phyloP scores from a whole-genome alignment of 2,797 vertebrate species.

The Eulemur albifrons region DNA sequence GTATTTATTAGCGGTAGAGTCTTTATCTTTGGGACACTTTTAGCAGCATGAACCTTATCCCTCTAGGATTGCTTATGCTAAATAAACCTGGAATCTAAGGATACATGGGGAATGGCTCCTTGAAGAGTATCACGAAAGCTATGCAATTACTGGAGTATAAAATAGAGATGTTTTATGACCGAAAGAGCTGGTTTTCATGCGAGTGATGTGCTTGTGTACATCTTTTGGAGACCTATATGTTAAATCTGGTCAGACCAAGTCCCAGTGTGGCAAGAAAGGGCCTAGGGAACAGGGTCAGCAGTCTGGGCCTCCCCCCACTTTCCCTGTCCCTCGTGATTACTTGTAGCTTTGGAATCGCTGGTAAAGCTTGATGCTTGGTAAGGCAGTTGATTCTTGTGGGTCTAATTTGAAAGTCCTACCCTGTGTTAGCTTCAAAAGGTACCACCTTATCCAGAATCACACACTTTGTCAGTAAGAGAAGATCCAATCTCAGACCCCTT shows the following conservation, averaged over 20 bases:
- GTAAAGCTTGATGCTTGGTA: background rate
- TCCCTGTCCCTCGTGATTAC: background rate
- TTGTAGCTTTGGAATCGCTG: background rate
- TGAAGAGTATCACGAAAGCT: background rate
- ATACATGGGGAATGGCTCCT: background rate
- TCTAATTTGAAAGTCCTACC: background rate
- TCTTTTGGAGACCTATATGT: background rate
- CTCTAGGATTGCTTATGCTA: background rate
- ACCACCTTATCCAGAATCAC: background rate
- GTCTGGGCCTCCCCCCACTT: background rate
- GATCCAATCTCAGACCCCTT: background rate
- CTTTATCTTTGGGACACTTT: slow-evolving; percentile 24
- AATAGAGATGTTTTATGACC: background rate
- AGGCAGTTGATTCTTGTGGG: background rate
- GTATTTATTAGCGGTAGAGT: background rate
- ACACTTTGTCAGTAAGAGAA: background rate
- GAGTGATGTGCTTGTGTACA: background rate
- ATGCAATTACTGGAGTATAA: background rate
- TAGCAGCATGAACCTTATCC: background rate
- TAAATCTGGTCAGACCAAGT: background rate
- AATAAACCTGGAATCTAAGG: background rate
- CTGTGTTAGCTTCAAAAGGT: background rate
- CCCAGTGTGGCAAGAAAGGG: background rate
- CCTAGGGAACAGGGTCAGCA: accelerated
- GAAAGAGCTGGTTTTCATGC: background rate